A percentile compares a stretch with the other conserved stretches of the same genome.
Evolutionary conservation across 2,113 vertebrate genomes (phyloP).

Genomic region (Leucoraja erinaceus): DNA sequence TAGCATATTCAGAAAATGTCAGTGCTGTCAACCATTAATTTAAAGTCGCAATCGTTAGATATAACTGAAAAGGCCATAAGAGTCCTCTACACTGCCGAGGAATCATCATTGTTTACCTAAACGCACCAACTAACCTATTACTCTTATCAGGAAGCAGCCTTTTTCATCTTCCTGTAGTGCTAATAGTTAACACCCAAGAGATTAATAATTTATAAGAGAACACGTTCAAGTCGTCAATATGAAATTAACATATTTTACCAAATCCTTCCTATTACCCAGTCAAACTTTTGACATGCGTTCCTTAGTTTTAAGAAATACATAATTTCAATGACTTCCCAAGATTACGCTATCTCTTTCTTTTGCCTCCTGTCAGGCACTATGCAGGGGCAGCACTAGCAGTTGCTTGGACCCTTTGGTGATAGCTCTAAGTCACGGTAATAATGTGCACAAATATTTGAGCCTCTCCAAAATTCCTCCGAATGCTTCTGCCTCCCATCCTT

Average conservation of each 20-base stretch:
- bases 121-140: background rate
- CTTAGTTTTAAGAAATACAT: background rate
- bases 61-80: background rate
- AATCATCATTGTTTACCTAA: background rate
- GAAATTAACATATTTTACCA: background rate
- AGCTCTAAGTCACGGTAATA: too few species aligned
- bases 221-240: background rate
- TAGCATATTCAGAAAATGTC: background rate
- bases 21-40: background rate
- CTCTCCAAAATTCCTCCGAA: too few species aligned
- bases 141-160: background rate
- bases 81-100: background rate
- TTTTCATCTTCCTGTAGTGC: background rate
- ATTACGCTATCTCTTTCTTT: background rate
- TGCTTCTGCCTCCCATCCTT: too few species aligned
- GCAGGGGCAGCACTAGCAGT: too few species aligned
- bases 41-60: background rate
- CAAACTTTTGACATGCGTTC: background rate
- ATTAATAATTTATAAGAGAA: background rate
- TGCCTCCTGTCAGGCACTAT: background rate
- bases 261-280: background rate
- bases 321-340: background rate
- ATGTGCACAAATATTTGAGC: too few species aligned
- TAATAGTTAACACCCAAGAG: background rate
- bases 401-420: too few species aligned